Evolutionary conservation across 2,113 vertebrate species (phyloP).

Genomic region (Phaetusa simplex): DNA sequence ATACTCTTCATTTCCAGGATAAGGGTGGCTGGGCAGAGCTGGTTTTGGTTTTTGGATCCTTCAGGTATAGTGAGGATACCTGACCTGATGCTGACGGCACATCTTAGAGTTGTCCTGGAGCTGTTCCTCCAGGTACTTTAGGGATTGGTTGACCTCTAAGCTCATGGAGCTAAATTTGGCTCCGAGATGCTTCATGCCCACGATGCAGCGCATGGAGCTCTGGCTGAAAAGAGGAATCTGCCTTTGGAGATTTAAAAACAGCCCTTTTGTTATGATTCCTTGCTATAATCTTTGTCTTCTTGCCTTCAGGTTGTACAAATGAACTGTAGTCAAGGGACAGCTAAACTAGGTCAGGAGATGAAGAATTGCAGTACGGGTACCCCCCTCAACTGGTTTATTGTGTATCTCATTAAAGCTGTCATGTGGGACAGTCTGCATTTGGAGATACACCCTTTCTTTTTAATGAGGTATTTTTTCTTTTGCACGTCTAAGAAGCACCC

Average conservation of each 20-base stretch:
- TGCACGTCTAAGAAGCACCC: background rate
- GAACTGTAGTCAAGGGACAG: background rate
- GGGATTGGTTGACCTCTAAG: background rate
- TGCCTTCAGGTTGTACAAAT: background rate
- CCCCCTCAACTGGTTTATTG: background rate
- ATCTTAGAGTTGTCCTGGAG: background rate
- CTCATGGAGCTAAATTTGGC: background rate
- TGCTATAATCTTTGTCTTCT: background rate
- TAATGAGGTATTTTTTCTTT: background rate
- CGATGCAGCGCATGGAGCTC: background rate
- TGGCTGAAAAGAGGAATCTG: background rate
- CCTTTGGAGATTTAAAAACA: background rate
- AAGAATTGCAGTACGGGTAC: background rate
- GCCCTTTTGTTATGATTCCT: background rate
- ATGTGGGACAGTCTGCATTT: background rate
- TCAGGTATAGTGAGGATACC: fast-evolving
- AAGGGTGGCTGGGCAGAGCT: background rate
- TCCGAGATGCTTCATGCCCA: background rate
- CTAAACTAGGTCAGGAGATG: background rate
- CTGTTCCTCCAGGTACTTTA: background rate
- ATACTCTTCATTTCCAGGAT: no score
- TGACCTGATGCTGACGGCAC: background rate
- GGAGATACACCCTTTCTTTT: background rate
- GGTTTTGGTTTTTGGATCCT: background rate
- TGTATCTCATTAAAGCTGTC: background rate